Percentiles rank a stretch among this genome's conserved stretches.
Evolutionary conservation across 2,113 vertebrate species (phyloP).

Genomic region (Odocoileus virginianus): DNA sequence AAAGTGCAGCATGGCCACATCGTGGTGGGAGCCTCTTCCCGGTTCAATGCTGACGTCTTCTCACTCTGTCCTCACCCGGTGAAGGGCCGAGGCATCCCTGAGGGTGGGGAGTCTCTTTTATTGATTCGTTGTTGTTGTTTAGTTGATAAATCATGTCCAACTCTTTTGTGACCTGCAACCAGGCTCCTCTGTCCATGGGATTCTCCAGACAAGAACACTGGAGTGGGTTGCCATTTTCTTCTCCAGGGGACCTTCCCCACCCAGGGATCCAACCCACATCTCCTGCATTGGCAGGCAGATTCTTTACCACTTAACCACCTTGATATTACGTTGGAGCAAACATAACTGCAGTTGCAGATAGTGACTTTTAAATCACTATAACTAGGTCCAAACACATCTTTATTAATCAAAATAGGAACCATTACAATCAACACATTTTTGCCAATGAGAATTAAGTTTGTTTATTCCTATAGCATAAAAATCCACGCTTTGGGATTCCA

Average conservation of each 20-base stretch:
- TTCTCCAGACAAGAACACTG: neutral
- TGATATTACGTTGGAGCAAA: neutral
- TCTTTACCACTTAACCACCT: neutral
- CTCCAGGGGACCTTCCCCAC: neutral
- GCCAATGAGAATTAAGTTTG: neutral
- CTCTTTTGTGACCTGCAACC: neutral
- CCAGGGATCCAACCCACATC: neutral
- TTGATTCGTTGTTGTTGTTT: neutral
- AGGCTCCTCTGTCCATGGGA: neutral
- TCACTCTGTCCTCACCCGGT: too few relatives aligned
- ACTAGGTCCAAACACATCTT: neutral
- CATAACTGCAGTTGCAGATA: neutral
- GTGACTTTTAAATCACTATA: neutral
- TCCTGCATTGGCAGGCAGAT: neutral
- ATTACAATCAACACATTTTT: neutral
- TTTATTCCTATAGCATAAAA: neutral
- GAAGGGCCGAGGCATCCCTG: neutral
- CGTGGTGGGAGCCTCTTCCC: neutral
- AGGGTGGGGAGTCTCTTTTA: neutral
- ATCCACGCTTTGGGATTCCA: neutral
- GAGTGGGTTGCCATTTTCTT: neutral
- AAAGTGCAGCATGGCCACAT: neutral
- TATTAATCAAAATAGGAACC: neutral
- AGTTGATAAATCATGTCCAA: neutral
- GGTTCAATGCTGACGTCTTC: neutral